Evolutionary conservation across 2,888 invertebrate genomes (phyloP).

Genomic region (Eristalinus sepulchralis): DNA sequence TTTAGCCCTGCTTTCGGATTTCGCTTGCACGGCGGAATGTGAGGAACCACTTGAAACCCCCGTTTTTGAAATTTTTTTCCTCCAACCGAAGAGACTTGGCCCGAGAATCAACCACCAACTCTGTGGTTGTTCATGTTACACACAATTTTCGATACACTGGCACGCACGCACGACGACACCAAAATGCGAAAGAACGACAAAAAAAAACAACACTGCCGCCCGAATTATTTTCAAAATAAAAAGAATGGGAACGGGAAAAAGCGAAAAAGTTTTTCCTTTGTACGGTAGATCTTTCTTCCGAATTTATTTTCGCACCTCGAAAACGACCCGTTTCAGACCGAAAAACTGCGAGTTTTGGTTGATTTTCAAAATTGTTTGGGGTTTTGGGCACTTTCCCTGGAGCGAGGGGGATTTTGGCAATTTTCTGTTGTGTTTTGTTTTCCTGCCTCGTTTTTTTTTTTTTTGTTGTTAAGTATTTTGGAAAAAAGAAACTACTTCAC

Average conservation of each 20-base stretch:
- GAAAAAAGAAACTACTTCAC: conserved; percentile 39
- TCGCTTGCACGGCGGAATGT: neutral
- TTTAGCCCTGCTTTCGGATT: neutral
- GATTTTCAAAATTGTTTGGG: conserved; percentile 8
- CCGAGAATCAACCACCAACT: conserved; percentile 58
- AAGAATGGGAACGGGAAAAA: neutral
- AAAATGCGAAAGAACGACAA: neutral
- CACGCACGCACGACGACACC: conserved; percentile 4
- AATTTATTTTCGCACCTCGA: conserved; percentile 36
- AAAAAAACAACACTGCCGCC: conserved; percentile 40
- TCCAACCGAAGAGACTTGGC: conserved; percentile 8
- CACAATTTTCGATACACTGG: conserved; percentile 45
- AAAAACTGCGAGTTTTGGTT: conserved; percentile 31
- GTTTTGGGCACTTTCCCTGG: conserved; percentile 30
- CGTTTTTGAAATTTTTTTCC: conserved; percentile 1
- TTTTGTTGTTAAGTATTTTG: conserved; percentile 38
- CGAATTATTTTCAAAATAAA: conserved; percentile 27
- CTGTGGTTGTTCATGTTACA: conserved; percentile 54
- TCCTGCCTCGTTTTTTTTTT: conserved; percentile 3
- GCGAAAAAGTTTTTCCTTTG: conserved; percentile 28
- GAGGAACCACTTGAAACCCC: conserved; percentile 1
- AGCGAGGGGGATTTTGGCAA: conserved; percentile 9
- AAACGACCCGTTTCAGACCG: conserved; percentile 50
- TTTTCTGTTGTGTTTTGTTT: conserved; percentile 2
- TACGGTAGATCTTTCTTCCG: conserved; percentile 11